A percentile compares a stretch with the other conserved stretches of the same genome.
Evolutionary conservation across 2,797 vertebrate genomes (phyloP).

Genomic region (Galagoides demidoff): DNA sequence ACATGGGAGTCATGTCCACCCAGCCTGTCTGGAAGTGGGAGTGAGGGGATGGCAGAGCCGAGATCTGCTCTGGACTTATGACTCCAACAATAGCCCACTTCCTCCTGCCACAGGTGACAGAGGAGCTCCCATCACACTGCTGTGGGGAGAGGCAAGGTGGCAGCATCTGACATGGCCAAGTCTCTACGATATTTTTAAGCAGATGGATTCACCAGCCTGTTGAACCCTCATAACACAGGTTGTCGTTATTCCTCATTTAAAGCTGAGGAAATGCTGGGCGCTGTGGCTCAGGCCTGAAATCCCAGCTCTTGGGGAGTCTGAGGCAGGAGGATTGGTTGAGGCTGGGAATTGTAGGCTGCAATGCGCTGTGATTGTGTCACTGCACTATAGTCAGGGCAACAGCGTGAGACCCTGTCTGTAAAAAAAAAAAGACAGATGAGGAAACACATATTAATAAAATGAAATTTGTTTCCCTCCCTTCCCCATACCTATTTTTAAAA

Average conservation of each 20-base stretch:
- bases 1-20: no score
- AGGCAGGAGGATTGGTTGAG: not conserved
- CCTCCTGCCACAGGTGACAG: not conserved
- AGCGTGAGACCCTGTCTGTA: not conserved
- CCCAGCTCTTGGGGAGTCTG: not conserved
- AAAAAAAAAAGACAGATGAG: not conserved
- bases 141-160: not conserved
- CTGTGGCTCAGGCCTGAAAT: not conserved
- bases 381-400: not conserved
- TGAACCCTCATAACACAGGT: fast-evolving
- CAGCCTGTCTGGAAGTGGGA: fast-evolving
- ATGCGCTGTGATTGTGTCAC: not conserved
- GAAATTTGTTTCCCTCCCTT: not conserved
- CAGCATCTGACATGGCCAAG: fast-evolving
- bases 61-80: not conserved
- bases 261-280: not conserved
- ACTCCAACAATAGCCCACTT: fast-evolving
- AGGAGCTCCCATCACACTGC: fast-evolving
- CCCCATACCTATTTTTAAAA: fast-evolving
- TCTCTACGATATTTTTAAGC: fast-evolving
- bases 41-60: fast-evolving
- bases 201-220: not conserved
- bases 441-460: no score
- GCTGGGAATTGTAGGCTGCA: not conserved
- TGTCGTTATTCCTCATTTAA: not conserved